phyloP scores from a whole-genome alignment of 2,797 vertebrate species.

The Florisuga fusca region DNA sequence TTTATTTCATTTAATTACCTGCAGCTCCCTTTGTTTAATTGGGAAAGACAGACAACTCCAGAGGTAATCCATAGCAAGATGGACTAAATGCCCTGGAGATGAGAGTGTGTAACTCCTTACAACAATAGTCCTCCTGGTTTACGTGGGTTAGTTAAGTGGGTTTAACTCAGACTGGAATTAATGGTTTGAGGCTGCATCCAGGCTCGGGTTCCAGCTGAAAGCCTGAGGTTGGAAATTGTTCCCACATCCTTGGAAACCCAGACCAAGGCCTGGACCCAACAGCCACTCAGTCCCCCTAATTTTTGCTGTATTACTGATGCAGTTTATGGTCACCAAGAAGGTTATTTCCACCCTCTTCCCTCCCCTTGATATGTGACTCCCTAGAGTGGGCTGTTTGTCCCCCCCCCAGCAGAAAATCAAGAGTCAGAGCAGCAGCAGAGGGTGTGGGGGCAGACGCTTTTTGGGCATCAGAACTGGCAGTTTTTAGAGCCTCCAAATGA shows the following conservation, averaged over 20 bases:
- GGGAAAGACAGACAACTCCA: neutral
- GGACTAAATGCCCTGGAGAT: neutral
- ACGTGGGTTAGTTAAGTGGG: no score
- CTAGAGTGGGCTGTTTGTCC: constrained; percentile 24
- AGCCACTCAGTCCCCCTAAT: rapidly evolving
- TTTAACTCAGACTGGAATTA: neutral
- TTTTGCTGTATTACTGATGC: neutral
- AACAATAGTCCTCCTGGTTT: neutral
- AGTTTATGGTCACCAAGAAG: neutral
- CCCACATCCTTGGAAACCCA: neutral
- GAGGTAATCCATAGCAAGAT: neutral
- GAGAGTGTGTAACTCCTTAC: neutral
- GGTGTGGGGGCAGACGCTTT: constrained; percentile 71
- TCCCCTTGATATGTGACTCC: neutral
- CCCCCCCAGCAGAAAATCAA: constrained; percentile 51
- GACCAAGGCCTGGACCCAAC: neutral
- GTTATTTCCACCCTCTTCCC: neutral
- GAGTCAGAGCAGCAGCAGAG: constrained; percentile 71
- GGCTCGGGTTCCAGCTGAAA: neutral
- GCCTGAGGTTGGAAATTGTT: rapidly evolving
- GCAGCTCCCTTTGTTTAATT: neutral
- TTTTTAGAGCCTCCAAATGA: constrained; percentile 74
- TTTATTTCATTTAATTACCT: neutral
- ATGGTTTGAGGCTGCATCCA: neutral
- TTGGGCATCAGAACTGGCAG: constrained; percentile 72